Conservation (phyloP, 2,888 invertebrate genomes). For the Orthosia incerta region DNA sequence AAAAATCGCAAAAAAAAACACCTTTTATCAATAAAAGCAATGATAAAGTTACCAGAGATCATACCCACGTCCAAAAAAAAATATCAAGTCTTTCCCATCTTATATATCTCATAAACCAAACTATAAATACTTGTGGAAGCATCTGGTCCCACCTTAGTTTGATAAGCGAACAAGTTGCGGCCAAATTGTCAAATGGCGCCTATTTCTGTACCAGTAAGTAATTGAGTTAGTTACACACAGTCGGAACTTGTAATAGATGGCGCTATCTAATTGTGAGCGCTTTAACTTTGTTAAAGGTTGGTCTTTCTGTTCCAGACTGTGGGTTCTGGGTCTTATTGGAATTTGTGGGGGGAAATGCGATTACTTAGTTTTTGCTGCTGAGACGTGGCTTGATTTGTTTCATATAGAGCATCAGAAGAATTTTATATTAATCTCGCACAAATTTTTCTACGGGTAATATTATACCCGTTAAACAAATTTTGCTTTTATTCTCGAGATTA, state of each 20-base stretch:
- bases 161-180: constrained; percentile 43
- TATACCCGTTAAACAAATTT: too few species aligned
- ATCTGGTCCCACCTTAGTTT: constrained; percentile 43
- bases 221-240: constrained; percentile 68
- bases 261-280: constrained; percentile 58
- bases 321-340: constrained; percentile 4
- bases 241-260: constrained; percentile 62
- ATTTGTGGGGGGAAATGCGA: not conserved
- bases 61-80: constrained; percentile 7
- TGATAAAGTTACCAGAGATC: not conserved
- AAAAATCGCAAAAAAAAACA: not conserved
- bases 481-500: too few species aligned
- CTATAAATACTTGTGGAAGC: constrained; percentile 31
- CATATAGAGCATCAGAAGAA: not conserved
- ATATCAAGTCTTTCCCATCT: not conserved
- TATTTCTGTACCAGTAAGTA: constrained; percentile 63
- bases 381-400: not conserved
- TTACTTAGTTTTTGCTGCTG: not conserved
- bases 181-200: constrained; percentile 64
- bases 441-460: too few species aligned
- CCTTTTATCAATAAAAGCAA: not conserved
- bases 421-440: not conserved
- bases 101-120: not conserved
- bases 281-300: constrained; percentile 62
- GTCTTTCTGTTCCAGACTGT: constrained; percentile 20